Percentiles rank a stretch among this genome's conserved stretches.
Conservation (phyloP, 2,113 vertebrate species). For the Bubo scandiacus region DNA sequence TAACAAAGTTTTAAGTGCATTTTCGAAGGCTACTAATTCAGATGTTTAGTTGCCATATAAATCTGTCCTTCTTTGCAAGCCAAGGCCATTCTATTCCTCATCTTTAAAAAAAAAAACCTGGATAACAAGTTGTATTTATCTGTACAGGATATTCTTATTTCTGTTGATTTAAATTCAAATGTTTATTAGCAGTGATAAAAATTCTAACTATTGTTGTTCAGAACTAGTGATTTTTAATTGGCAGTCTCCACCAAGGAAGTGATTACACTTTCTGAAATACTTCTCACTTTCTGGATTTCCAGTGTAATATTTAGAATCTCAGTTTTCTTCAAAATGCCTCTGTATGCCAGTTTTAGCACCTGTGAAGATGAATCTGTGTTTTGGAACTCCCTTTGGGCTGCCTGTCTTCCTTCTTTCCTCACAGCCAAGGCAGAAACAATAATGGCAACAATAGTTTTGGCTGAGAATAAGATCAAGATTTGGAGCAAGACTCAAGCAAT, state of each 20-base stretch:
- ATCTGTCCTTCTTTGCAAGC: background rate
- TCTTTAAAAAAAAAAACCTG: background rate
- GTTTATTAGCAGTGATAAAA: background rate
- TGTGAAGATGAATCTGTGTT: background rate
- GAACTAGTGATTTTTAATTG: background rate
- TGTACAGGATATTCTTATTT: background rate
- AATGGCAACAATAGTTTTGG: background rate
- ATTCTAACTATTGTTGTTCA: background rate
- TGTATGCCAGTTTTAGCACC: background rate
- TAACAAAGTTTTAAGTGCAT: background rate
- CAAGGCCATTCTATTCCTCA: background rate
- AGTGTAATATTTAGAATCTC: background rate
- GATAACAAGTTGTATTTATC: background rate
- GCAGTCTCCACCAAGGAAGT: background rate
- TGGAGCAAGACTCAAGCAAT: background rate
- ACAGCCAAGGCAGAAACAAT: background rate
- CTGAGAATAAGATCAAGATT: background rate
- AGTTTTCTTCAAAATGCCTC: background rate
- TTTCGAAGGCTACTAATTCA: background rate
- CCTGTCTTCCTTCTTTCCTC: background rate
- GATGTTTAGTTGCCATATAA: background rate
- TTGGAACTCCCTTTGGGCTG: background rate
- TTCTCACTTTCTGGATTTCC: background rate
- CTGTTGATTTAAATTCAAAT: background rate
- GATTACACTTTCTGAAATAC: background rate